These are phyloP conservation scores for Thaumetopoea pityocampa DNA, from an alignment of 1,140 invertebrate genomes.

Conservation along the genomic window DNA sequence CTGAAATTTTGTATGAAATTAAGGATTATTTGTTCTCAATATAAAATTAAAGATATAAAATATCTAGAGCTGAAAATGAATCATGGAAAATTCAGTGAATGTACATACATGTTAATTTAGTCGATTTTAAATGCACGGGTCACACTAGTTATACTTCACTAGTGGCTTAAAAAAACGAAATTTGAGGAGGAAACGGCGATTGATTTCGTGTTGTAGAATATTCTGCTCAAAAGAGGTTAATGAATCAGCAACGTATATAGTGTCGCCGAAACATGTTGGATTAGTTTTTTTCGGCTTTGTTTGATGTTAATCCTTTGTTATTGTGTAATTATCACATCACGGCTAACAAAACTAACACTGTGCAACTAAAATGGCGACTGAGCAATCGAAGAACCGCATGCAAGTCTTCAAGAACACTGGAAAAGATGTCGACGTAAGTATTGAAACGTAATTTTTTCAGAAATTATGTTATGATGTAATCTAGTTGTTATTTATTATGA, in stretches of 20 bases:
- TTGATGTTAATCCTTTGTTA: conserved; percentile 67
- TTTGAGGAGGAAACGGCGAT: conserved; percentile 53
- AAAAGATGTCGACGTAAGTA: conserved; percentile 96
- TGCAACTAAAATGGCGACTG: conserved; percentile 85
- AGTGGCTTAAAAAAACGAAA: conserved; percentile 46
- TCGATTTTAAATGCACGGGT: too few species aligned
- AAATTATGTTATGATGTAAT: conserved; percentile 4
- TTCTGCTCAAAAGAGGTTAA: conserved; percentile 60
- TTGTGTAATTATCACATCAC: conserved; percentile 57
- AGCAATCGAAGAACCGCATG: conserved; percentile 87
- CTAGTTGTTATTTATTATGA: not conserved
- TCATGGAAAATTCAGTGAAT: too few species aligned
- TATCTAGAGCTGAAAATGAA: too few species aligned
- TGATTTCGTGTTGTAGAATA: conserved; percentile 62
- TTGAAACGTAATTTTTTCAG: conserved; percentile 16
- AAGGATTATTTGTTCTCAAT: too few species aligned
- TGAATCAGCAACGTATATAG: conserved; percentile 58
- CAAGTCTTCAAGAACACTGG: conserved; percentile 98
- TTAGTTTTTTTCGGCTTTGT: conserved; percentile 53
- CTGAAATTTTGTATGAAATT: too few species aligned
- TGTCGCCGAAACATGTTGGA: conserved; percentile 64
- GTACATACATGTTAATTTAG: too few species aligned
- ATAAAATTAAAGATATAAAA: too few species aligned
- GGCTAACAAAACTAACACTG: conserved; percentile 45
- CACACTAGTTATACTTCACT: conserved; percentile 22